These are phyloP conservation scores for Oreonectes daqikongensis DNA, from an alignment of 2,797 vertebrate genomes.

Conservation along the genomic window DNA sequence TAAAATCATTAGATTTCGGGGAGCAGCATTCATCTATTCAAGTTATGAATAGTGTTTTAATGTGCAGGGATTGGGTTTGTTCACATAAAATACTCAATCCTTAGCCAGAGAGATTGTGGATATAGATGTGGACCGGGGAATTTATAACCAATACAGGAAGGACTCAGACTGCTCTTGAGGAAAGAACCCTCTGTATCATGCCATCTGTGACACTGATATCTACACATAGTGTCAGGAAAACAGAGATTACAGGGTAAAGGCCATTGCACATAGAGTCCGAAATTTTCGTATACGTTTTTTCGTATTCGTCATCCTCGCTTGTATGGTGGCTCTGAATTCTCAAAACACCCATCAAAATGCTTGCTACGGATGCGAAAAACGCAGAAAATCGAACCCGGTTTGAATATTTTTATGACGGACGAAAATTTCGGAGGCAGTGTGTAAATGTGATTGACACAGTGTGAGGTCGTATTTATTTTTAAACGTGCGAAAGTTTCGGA, in stretches of 20 bases:
- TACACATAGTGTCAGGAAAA: neutral
- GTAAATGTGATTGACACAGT: too few relatives aligned
- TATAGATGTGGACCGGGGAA: neutral
- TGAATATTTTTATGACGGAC: too few relatives aligned
- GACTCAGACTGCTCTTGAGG: neutral
- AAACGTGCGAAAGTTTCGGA: too few relatives aligned
- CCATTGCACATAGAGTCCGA: too few relatives aligned
- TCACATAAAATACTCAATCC: constrained; percentile 16
- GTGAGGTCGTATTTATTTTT: too few relatives aligned
- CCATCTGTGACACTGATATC: neutral
- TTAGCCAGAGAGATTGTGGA: constrained; percentile 27
- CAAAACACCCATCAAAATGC: too few relatives aligned
- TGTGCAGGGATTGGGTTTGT: constrained; percentile 62
- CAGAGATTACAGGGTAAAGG: constrained; percentile 29
- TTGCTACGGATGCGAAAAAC: too few relatives aligned
- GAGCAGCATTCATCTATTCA: constrained; percentile 16
- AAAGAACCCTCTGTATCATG: constrained; percentile 18
- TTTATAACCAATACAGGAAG: constrained; percentile 19
- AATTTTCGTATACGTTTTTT: too few relatives aligned
- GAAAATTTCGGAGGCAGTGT: too few relatives aligned
- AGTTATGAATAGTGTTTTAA: constrained; percentile 58
- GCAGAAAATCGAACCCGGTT: too few relatives aligned
- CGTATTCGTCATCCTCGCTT: too few relatives aligned
- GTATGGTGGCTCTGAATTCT: too few relatives aligned
- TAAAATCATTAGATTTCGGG: constrained; percentile 20